Conservation (phyloP, 2,797 vertebrate genomes). For the Uromys caudimaculatus region DNA sequence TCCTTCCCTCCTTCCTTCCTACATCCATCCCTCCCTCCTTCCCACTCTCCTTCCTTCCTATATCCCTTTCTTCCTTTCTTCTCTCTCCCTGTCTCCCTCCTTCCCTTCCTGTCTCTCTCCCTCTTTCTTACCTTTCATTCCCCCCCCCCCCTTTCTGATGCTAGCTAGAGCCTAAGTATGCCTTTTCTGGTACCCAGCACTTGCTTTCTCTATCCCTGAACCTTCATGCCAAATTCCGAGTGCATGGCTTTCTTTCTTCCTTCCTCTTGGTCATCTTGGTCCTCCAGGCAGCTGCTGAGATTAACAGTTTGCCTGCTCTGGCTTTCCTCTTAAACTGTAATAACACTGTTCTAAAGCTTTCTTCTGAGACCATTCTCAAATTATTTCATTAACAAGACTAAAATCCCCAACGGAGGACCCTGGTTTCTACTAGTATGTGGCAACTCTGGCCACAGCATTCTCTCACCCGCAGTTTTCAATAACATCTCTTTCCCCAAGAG, state of each 20-base stretch:
- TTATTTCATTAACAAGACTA: neutral
- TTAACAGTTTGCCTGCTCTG: neutral
- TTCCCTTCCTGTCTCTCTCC: too few species aligned
- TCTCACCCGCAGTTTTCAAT: neutral
- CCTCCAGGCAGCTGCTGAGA: neutral
- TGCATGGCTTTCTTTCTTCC: neutral
- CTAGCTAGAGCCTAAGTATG: neutral
- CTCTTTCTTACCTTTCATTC: too few species aligned
- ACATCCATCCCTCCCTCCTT: accelerated
- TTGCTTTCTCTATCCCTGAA: neutral
- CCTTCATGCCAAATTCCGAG: neutral
- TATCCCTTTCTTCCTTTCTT: too few species aligned
- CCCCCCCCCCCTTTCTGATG: too few species aligned
- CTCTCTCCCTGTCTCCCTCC: accelerated
- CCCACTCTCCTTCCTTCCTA: accelerated
- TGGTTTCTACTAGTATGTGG: neutral
- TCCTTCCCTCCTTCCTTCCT: accelerated
- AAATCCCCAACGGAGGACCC: neutral
- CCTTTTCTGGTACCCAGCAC: neutral
- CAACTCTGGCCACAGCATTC: neutral
- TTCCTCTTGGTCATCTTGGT: neutral
- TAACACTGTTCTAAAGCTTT: neutral
- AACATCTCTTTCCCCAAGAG: neutral
- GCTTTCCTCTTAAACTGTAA: neutral
- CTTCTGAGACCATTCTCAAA: neutral